phyloP scores from a whole-genome alignment of 2,888 invertebrate species.

The Bellardia pandia region DNA sequence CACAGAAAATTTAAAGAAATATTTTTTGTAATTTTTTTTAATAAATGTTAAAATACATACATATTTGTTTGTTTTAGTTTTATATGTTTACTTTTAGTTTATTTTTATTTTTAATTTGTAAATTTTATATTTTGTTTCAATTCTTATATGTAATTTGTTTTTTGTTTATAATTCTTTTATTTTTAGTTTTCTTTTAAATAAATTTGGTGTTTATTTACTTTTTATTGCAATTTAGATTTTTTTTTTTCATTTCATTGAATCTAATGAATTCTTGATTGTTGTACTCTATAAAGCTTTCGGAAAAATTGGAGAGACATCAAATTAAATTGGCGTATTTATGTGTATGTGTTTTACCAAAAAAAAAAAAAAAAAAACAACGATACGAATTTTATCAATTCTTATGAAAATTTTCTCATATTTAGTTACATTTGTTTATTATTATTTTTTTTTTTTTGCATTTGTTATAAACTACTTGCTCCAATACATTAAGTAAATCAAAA shows the following conservation, averaged over 20 bases:
- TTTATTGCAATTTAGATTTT: conserved; percentile 60
- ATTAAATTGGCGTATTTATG: conserved; percentile 45
- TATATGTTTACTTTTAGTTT: neutral
- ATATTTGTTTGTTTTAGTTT: conserved; percentile 22
- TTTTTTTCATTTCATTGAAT: conserved; percentile 36
- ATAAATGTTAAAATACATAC: conserved; percentile 50
- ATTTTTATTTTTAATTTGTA: conserved; percentile 33
- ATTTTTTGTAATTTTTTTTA: conserved; percentile 32
- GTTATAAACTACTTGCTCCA: conserved; percentile 17
- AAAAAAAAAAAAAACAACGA: neutral
- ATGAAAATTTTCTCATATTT: neutral
- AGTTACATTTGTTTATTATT: neutral
- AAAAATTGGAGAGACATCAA: conserved; percentile 61
- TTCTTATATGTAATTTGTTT: conserved; percentile 65
- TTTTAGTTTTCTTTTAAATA: conserved; percentile 37
- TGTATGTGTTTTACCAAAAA: conserved; percentile 3
- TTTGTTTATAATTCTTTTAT: conserved; percentile 72
- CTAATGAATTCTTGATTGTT: conserved; percentile 60
- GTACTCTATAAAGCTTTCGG: conserved; percentile 69
- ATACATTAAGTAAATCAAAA: neutral
- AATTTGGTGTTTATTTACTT: conserved; percentile 61
- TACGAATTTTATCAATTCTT: neutral
- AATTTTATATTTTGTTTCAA: conserved; percentile 22
- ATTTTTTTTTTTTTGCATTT: too few relatives aligned
- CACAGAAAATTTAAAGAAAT: conserved; percentile 47